Percentiles rank a stretch among this genome's conserved stretches.
These are phyloP conservation scores for Cyanoderma ruficeps DNA, from an alignment of 2,113 vertebrate species.

Conservation along the genomic window DNA sequence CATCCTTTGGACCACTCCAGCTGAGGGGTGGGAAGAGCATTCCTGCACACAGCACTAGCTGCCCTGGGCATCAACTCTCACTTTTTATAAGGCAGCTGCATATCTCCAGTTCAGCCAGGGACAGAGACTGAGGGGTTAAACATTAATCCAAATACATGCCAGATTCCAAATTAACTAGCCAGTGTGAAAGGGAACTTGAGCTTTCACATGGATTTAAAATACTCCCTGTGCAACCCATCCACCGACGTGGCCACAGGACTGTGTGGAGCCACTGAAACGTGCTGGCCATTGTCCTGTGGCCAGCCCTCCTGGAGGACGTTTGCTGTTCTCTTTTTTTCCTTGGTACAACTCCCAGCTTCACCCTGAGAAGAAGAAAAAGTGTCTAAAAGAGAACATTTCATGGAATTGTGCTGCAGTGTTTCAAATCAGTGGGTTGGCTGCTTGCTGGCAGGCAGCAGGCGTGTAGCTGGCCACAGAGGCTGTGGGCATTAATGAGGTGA, in stretches of 20 bases:
- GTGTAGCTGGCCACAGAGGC: background rate
- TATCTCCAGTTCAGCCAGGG: background rate
- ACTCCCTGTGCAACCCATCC: background rate
- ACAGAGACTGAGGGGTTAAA: background rate
- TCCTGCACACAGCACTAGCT: background rate
- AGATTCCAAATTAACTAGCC: background rate
- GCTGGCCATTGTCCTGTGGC: background rate
- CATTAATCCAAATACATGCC: background rate
- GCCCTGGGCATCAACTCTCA: background rate
- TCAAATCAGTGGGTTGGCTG: background rate
- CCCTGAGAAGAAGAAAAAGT: background rate
- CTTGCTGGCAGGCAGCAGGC: background rate
- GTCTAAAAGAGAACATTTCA: background rate
- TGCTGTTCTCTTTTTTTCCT: background rate
- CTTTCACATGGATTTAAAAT: background rate
- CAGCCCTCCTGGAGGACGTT: background rate
- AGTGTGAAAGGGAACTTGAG: background rate
- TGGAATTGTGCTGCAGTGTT: background rate
- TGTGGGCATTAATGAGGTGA: background rate
- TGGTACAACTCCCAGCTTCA: background rate
- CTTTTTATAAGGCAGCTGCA: background rate
- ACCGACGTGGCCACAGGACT: rapidly evolving
- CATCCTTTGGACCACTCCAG: background rate
- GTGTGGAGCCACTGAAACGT: rapidly evolving
- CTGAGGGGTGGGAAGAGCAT: background rate